Conservation (phyloP, 2,888 invertebrate genomes). For the Drosophila pullipes region DNA sequence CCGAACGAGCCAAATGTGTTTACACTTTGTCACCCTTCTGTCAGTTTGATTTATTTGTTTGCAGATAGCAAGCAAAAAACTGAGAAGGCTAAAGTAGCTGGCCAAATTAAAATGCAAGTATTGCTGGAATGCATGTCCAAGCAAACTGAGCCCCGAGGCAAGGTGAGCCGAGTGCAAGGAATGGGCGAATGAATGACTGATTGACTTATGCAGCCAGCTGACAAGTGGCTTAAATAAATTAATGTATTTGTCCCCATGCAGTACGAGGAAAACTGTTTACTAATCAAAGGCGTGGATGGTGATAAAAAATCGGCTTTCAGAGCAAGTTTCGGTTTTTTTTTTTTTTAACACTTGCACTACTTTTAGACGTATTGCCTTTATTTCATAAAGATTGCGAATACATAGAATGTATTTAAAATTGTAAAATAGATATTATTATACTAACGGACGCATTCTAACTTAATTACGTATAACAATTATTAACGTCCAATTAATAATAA, state of each 20-base stretch:
- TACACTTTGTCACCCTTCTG: constrained; percentile 85
- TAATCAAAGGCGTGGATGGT: constrained; percentile 47
- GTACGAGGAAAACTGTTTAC: constrained; percentile 32
- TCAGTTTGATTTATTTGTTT: constrained; percentile 83
- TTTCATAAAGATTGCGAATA: not conserved
- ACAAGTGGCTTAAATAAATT: constrained; percentile 79
- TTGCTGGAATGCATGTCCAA: constrained; percentile 71
- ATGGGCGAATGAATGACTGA: constrained; percentile 76
- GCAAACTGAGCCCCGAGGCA: constrained; percentile 9
- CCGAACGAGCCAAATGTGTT: constrained; percentile 83
- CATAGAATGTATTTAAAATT: not conserved
- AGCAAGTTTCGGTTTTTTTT: constrained; percentile 7
- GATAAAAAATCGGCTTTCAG: constrained; percentile 13
- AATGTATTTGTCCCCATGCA: constrained; percentile 47
- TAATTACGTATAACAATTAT: not conserved
- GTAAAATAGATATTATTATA: not conserved
- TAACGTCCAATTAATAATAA: not conserved
- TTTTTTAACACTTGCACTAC: not conserved
- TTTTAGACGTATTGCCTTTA: not conserved
- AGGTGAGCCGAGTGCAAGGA: constrained; percentile 41
- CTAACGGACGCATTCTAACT: not conserved
- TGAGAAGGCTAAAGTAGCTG: constrained; percentile 67
- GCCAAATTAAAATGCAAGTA: constrained; percentile 81
- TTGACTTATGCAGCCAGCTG: constrained; percentile 76
- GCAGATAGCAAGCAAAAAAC: constrained; percentile 71